Conservation (phyloP, 2,888 invertebrate species). For the Nephrotoma flavescens region DNA sequence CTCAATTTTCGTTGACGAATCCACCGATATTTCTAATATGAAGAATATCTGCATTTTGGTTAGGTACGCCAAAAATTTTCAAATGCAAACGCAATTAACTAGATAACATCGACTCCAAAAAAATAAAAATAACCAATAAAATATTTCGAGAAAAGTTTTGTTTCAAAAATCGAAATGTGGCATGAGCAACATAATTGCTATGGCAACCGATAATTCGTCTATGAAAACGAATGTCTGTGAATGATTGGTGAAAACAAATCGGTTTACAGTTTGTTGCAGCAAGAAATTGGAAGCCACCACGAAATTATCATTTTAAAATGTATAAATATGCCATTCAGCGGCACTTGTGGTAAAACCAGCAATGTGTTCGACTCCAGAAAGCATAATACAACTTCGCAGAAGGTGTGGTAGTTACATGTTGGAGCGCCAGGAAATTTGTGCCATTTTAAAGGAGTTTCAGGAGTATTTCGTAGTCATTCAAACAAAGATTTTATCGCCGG, state of each 20-base stretch:
- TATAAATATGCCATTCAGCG: neutral
- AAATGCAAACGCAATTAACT: neutral
- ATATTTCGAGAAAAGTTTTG: neutral
- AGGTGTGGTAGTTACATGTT: neutral
- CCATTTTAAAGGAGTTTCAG: neutral
- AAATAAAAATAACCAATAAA: neutral
- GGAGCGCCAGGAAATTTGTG: neutral
- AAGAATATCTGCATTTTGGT: neutral
- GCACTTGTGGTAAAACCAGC: neutral
- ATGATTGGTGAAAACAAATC: too few species aligned
- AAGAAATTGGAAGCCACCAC: neutral
- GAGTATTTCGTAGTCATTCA: neutral
- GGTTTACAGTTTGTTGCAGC: neutral
- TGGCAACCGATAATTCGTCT: neutral
- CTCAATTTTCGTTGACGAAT: neutral
- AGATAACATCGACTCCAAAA: neutral
- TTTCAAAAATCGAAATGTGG: neutral
- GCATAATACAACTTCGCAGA: neutral
- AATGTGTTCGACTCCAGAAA: neutral
- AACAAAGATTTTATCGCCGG: neutral
- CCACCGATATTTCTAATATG: neutral
- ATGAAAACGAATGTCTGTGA: too few species aligned
- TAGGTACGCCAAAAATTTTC: neutral
- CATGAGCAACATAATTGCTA: neutral
- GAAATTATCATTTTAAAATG: neutral